Evolutionary conservation across 1,140 invertebrate species (phyloP).

Genomic region (Fopius arisanus): DNA sequence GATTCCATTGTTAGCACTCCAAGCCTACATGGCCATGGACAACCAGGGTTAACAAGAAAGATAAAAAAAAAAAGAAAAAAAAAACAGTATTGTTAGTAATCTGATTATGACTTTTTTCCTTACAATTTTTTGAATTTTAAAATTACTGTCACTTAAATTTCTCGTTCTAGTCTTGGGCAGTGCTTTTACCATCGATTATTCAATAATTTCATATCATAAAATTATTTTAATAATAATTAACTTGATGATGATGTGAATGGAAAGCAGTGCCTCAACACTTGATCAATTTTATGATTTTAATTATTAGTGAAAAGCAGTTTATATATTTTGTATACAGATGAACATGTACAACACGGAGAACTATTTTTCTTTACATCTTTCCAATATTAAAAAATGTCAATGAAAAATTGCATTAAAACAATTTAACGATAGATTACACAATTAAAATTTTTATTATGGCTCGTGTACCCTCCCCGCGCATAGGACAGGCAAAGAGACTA

Average conservation of each 20-base stretch:
- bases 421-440: constrained; percentile 10
- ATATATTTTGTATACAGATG: constrained; percentile 29
- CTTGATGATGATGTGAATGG: not conserved
- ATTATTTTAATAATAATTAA: too few relatives aligned
- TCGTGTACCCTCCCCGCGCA: constrained; percentile 60
- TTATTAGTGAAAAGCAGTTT: constrained; percentile 60
- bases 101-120: constrained; percentile 59
- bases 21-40: constrained; percentile 71
- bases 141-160: constrained; percentile 32
- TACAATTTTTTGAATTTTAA: constrained; percentile 44
- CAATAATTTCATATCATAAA: too few relatives aligned
- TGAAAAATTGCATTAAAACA: not conserved
- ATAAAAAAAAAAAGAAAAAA: constrained; percentile 63
- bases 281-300: constrained; percentile 42
- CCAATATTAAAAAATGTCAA: not conserved
- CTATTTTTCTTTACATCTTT: constrained; percentile 37
- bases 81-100: constrained; percentile 70
- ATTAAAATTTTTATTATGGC: constrained; percentile 41
- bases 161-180: constrained; percentile 53
- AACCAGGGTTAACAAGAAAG: constrained; percentile 71
- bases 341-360: constrained; percentile 20
- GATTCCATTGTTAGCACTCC: constrained; percentile 73
- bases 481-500: constrained; percentile 52
- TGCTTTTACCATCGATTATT: constrained; percentile 39
- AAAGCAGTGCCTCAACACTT: constrained; percentile 50